These are phyloP conservation scores for Haemorhous mexicanus DNA, from an alignment of 2,113 vertebrate species.

Conservation along the genomic window DNA sequence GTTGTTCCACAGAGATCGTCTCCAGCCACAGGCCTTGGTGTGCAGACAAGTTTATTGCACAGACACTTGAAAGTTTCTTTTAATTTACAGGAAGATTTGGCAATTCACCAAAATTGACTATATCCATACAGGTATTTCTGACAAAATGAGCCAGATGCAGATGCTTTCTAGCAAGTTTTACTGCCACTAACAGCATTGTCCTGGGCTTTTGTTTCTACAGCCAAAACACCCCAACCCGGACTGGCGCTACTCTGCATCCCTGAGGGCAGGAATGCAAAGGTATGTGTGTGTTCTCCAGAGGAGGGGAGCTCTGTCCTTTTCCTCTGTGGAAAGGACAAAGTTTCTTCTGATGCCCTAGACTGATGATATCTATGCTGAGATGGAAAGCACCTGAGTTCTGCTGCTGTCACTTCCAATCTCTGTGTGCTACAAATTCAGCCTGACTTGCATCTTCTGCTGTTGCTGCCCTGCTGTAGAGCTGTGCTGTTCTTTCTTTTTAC, in stretches of 20 bases:
- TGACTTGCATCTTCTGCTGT: not conserved
- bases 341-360: not conserved
- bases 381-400: conserved; percentile 1
- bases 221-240: conserved; percentile 87
- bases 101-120: not conserved
- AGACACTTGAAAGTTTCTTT: not conserved
- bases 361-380: not conserved
- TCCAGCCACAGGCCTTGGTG: not conserved
- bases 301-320: not conserved
- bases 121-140: not conserved
- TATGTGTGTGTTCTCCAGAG: conserved; percentile 63
- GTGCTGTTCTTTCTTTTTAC: not conserved
- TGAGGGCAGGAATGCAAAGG: conserved; percentile 98
- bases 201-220: conserved; percentile 80
- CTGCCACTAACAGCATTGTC: conserved; percentile 36
- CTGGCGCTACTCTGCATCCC: conserved; percentile 97
- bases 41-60: not conserved
- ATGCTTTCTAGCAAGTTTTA: not conserved
- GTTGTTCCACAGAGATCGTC: not conserved
- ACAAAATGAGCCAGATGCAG: not conserved
- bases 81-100: not conserved
- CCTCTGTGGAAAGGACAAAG: not conserved
- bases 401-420: not conserved
- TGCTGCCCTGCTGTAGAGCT: not conserved
- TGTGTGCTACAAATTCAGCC: not conserved